Percentiles rank a stretch among this genome's conserved stretches.
Conservation (phyloP, 2,113 vertebrate genomes). For the Clarias macrocephalus region DNA sequence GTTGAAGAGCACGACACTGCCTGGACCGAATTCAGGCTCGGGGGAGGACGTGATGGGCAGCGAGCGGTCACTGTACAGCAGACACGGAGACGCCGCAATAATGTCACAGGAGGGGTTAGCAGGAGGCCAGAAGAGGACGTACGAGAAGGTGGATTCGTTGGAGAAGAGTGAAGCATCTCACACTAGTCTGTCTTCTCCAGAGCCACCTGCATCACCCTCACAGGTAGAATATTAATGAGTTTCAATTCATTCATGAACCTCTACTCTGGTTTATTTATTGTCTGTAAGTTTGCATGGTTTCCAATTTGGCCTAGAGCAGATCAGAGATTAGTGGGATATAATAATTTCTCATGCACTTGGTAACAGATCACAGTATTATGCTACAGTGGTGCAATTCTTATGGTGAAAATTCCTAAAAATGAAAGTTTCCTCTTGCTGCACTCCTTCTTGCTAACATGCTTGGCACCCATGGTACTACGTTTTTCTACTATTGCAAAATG, state of each 20-base stretch:
- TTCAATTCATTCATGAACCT: background rate
- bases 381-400: background rate
- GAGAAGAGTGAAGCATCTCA: constrained; percentile 73
- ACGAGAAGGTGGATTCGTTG: constrained; percentile 78
- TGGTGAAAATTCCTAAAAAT: too few relatives aligned
- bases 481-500: too few relatives aligned
- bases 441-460: too few relatives aligned
- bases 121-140: constrained; percentile 76
- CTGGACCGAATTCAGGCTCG: constrained; percentile 55
- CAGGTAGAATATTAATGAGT: constrained; percentile 67
- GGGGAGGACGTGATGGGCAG: constrained; percentile 68
- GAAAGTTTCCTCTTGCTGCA: too few relatives aligned
- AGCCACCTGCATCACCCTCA: constrained; percentile 55
- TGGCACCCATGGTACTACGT: too few relatives aligned
- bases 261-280: background rate
- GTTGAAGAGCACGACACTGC: constrained; percentile 63
- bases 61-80: constrained; percentile 70
- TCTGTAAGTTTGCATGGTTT: background rate
- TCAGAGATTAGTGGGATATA: background rate
- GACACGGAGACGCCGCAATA: constrained; percentile 47
- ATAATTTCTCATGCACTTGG: background rate
- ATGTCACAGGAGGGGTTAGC: constrained; percentile 58
- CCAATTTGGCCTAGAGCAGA: background rate
- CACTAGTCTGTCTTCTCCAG: constrained; percentile 67
- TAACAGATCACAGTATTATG: background rate